Evolutionary conservation across 2,797 vertebrate genomes (phyloP), one percentile per base, ranked within the genome.

Genomic region (Gephyroberyx darwinii): DNA sequence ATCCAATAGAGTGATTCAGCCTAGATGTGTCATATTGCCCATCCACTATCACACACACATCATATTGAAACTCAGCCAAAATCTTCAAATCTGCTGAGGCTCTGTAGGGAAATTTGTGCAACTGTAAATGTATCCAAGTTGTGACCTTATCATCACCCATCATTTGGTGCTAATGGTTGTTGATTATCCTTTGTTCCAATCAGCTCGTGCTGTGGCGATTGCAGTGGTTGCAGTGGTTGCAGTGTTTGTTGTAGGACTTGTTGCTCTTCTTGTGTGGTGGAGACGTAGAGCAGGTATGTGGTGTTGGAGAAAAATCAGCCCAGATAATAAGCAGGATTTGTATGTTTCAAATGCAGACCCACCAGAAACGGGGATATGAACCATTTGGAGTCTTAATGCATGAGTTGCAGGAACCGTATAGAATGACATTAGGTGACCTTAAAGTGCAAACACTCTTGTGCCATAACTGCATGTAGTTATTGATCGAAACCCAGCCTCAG

Each of bases 251-350:
- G 8, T 13, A 13, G 3, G 20, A 2, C 2, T 30, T 19, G 0
- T 53, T 1, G 5, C 0, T 31, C 0, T 39, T 3, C 68, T 10
- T 33, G 48, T 3, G 19, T 72, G 17, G 10, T 60, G 33, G 20
- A 52, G 37, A 41, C 12, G 2, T n/a, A 1, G 0, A 41, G 2
- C 63, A 80, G 84, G 90, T 92, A 65, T 8, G 63, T 74, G n/a
- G 4, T 12, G 4, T 4, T 41, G 10, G 4, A 13, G 39, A 41
- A 41, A 41, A 19, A 39, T 0, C 37, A 9, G 43, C 0, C 2
- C 5, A n/a, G 1, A 13, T 5, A 14, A 37, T 26, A 26, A 26
- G 26, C 26, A 26, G 26, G 26, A 26, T 26, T 26, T 26, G 1
- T 26, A 26, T 26, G 26, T 26, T 26, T 26, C 4, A 4, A 2